A percentile compares a stretch with the other conserved stretches of the same genome.
phyloP scores from a whole-genome alignment of 2,797 vertebrate species.

The Siniperca scherzeri region DNA sequence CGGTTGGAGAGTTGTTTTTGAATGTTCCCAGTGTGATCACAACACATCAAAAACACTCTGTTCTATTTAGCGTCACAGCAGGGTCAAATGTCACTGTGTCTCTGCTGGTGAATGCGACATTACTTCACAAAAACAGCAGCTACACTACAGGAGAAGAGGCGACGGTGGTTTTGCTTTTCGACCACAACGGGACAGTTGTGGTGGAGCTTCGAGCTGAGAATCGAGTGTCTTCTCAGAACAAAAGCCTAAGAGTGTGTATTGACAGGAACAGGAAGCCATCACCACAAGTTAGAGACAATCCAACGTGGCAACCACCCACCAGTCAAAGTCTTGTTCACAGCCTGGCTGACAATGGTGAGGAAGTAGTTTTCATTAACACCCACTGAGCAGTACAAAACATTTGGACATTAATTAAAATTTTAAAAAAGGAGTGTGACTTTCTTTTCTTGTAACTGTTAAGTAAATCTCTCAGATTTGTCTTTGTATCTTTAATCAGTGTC shows the following conservation, averaged over 20 bases:
- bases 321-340: slow-evolving; percentile 44
- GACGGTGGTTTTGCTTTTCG: slow-evolving; percentile 54
- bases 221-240: slow-evolving; percentile 64
- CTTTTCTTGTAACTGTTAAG: not conserved
- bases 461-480: not conserved
- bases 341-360: slow-evolving; percentile 58
- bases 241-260: slow-evolving; percentile 27
- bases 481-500: not conserved
- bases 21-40: slow-evolving; percentile 31
- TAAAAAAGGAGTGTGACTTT: not conserved
- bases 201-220: slow-evolving; percentile 62
- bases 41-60: slow-evolving; percentile 1
- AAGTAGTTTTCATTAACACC: slow-evolving; percentile 7
- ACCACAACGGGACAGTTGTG: slow-evolving; percentile 46
- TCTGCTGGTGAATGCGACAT: slow-evolving; percentile 51
- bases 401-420: not conserved
- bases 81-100: slow-evolving; percentile 60
- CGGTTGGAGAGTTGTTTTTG: slow-evolving; percentile 52
- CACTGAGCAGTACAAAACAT: slow-evolving; percentile 19
- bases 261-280: slow-evolving; percentile 59
- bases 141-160: slow-evolving; percentile 44
- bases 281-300: slow-evolving; percentile 41
- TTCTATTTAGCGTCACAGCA: slow-evolving; percentile 26
- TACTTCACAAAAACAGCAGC: slow-evolving; percentile 58
- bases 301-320: slow-evolving; percentile 45